Evolutionary conservation across 2,113 vertebrate species (phyloP).

Genomic region (Lophius piscatorius): DNA sequence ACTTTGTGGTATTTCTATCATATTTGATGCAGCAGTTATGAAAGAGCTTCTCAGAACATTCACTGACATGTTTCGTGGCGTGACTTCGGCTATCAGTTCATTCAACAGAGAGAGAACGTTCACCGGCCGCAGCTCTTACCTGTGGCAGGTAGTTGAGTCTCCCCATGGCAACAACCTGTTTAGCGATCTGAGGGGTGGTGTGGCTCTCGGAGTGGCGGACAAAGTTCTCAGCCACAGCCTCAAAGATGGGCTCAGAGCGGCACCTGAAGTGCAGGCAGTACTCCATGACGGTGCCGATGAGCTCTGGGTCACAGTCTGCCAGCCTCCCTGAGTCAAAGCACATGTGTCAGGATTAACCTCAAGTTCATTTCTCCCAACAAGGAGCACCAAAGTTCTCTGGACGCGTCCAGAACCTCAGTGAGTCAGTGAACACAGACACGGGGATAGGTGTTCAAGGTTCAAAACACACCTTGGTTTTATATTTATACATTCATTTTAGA

Average conservation of each 20-base stretch:
- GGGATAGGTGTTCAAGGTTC: too few relatives aligned
- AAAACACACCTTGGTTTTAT: too few relatives aligned
- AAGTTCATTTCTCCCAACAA: too few relatives aligned
- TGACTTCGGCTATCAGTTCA: too few relatives aligned
- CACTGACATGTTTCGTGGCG: too few relatives aligned
- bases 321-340: conserved; percentile 29
- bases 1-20: too few relatives aligned
- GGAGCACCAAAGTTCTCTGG: too few relatives aligned
- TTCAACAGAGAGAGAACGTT: neutral
- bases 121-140: neutral
- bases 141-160: conserved; percentile 83
- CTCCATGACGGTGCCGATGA: conserved; percentile 70
- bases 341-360: neutral
- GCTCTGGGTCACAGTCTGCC: conserved; percentile 57
- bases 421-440: too few relatives aligned
- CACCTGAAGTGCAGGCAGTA: conserved; percentile 79
- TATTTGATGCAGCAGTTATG: too few relatives aligned
- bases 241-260: conserved; percentile 79
- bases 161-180: conserved; percentile 80
- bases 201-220: conserved; percentile 73
- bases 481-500: too few relatives aligned
- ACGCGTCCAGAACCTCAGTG: too few relatives aligned
- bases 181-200: conserved; percentile 74
- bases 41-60: too few relatives aligned
- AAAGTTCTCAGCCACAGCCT: conserved; percentile 81